A percentile compares a stretch with the other conserved stretches of the same genome.
phyloP scores from a whole-genome alignment of 2,888 invertebrate species.

The Stenchaetothrips biformis region DNA sequence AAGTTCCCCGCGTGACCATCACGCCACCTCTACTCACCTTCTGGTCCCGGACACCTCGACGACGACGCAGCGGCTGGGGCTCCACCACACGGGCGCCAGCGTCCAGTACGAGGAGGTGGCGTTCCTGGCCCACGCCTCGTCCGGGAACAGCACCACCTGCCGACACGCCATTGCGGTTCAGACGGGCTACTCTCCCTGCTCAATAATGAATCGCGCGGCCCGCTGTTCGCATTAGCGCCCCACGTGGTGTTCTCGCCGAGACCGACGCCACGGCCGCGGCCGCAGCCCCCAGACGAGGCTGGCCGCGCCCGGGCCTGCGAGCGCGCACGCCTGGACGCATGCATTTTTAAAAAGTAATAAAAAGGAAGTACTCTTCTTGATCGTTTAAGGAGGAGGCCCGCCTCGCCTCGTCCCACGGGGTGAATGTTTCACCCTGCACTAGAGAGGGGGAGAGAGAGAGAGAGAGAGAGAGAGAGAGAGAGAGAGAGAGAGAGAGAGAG shows the following conservation, averaged over 20 bases:
- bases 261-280: background rate
- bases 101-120: slow-evolving; percentile 84
- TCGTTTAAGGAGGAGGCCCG: background rate
- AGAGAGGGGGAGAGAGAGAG: too few species aligned
- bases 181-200: background rate
- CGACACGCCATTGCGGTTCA: slow-evolving; percentile 36
- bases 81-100: slow-evolving; percentile 82
- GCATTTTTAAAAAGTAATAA: slow-evolving; percentile 19
- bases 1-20: background rate
- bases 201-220: slow-evolving; percentile 15
- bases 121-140: slow-evolving; percentile 84
- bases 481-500: too few species aligned
- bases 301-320: slow-evolving; percentile 30
- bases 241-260: slow-evolving; percentile 29
- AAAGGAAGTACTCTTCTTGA: slow-evolving; percentile 4
- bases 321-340: slow-evolving; percentile 27
- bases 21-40: slow-evolving; percentile 48
- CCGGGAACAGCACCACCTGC: slow-evolving; percentile 77
- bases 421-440: background rate
- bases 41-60: slow-evolving; percentile 76
- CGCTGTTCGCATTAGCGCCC: slow-evolving; percentile 13
- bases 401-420: background rate
- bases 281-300: background rate
- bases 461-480: too few species aligned
- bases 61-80: slow-evolving; percentile 74